These are phyloP conservation scores for Lucinisca nassula DNA, from an alignment of 2,888 invertebrate genomes.

Conservation along the genomic window DNA sequence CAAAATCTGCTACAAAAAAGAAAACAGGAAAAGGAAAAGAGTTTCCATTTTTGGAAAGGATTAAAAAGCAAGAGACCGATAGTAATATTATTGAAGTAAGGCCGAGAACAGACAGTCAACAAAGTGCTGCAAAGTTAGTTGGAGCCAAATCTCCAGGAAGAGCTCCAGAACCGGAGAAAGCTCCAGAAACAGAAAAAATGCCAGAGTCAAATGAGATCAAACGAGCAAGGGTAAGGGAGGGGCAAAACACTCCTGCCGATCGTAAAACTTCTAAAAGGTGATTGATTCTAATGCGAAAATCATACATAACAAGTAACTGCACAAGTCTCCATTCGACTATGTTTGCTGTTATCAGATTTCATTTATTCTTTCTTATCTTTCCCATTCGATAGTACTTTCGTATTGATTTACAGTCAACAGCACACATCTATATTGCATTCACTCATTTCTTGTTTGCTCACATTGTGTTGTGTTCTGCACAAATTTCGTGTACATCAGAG, in stretches of 20 bases:
- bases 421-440: too few relatives aligned
- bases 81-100: conserved; percentile 10
- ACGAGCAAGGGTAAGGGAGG: conserved; percentile 72
- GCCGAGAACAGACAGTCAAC: neutral
- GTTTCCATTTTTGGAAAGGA: conserved; percentile 62
- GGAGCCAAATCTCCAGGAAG: neutral
- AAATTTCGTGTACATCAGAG: too few relatives aligned
- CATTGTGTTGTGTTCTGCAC: too few relatives aligned
- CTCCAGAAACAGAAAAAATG: neutral
- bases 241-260: conserved; percentile 64
- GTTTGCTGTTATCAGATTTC: neutral
- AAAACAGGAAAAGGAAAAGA: conserved; percentile 21
- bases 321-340: neutral
- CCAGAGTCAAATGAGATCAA: conserved; percentile 57
- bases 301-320: neutral
- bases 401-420: too few relatives aligned
- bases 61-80: conserved; percentile 59
- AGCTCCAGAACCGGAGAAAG: neutral
- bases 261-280: conserved; percentile 67
- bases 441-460: too few relatives aligned
- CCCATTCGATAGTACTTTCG: neutral
- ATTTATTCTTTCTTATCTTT: neutral
- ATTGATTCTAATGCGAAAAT: conserved; percentile 57
- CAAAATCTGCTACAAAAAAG: conserved; percentile 15
- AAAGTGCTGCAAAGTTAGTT: conserved; percentile 1